Percentiles rank a stretch among this genome's conserved stretches.
Conservation (phyloP, 2,797 vertebrate species). For the Dendrocincla tyrannina region DNA sequence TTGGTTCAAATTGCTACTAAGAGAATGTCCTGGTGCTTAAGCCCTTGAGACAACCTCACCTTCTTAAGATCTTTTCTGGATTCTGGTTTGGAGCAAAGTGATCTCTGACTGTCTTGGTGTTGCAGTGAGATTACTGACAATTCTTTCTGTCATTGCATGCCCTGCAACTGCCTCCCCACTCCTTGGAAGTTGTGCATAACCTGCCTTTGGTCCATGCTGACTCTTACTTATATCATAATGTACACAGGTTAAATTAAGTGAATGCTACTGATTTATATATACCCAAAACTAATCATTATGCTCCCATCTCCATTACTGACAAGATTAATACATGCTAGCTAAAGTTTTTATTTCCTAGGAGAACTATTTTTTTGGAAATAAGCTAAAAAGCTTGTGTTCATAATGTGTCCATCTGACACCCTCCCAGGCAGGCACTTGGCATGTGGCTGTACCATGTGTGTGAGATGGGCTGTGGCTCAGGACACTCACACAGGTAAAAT, state of each 20-base stretch:
- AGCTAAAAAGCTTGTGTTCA: background rate
- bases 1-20: background rate
- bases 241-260: background rate
- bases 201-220: background rate
- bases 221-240: background rate
- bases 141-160: background rate
- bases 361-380: background rate
- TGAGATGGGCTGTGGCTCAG: background rate
- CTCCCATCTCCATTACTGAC: background rate
- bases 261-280: background rate
- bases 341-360: background rate
- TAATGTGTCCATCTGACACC: background rate
- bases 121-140: background rate
- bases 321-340: background rate
- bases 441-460: background rate
- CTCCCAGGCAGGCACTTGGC: background rate
- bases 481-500: background rate
- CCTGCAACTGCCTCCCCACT: background rate
- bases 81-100: background rate
- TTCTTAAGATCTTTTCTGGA: background rate
- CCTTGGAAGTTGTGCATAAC: background rate
- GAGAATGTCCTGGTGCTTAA: background rate
- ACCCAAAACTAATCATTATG: background rate
- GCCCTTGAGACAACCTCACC: background rate
- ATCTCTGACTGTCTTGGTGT: background rate